Conservation (phyloP, 2,888 invertebrate species). For the Nephrotoma flavescens region DNA sequence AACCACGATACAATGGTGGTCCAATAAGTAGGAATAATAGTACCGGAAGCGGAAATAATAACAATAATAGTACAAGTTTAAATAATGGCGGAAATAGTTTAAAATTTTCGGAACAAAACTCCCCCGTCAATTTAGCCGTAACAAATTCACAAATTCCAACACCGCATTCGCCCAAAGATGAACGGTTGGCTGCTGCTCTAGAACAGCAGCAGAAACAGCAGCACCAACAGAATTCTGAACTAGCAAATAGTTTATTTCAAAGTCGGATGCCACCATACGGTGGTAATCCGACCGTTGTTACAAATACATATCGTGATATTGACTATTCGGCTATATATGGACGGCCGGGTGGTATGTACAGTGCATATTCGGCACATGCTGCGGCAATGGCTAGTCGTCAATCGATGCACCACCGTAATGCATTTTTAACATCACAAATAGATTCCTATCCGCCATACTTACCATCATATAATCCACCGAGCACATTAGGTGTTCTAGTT, state of each 20-base stretch:
- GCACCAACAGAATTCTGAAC: not conserved
- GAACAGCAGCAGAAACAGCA: constrained; percentile 10
- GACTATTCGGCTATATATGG: not conserved
- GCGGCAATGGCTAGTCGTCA: not conserved
- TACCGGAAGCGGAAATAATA: constrained; percentile 5
- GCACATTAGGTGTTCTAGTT: constrained; percentile 8
- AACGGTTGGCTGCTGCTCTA: not conserved
- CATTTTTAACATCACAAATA: constrained; percentile 11
- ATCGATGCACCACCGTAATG: not conserved
- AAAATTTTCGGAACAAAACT: constrained; percentile 17
- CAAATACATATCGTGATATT: not conserved
- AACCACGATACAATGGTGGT: constrained; percentile 15
- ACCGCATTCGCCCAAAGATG: constrained; percentile 1
- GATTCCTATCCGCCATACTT: constrained; percentile 17
- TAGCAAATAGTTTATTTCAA: constrained; percentile 4
- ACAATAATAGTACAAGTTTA: constrained; percentile 9
- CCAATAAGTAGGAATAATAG: constrained; percentile 12
- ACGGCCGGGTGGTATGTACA: not conserved
- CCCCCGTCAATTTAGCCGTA: constrained; percentile 20
- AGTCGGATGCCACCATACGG: not conserved
- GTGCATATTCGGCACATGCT: not conserved
- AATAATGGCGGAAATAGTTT: constrained; percentile 6
- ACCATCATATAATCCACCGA: constrained; percentile 12
- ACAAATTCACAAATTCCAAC: not conserved
- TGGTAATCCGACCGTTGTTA: not conserved